Evolutionary conservation across 2,888 invertebrate genomes (phyloP).

Genomic region (Phorcus lineatus): DNA sequence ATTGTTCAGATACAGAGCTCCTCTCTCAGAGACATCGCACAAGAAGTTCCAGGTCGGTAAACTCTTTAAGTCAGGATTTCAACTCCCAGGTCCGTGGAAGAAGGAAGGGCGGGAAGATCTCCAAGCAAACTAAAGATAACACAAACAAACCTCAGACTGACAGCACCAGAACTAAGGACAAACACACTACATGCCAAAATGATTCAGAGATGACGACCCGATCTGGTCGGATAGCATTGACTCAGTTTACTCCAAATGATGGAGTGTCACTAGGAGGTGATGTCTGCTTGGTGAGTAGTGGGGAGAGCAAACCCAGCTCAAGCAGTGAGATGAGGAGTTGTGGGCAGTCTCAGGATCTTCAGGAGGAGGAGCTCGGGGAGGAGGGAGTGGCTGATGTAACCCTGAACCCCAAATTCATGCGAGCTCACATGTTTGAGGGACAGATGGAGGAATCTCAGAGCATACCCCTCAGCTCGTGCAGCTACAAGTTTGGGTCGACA

Average conservation of each 20-base stretch:
- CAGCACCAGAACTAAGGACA: neutral
- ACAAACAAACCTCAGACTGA: neutral
- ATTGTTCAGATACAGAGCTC: conserved; percentile 36
- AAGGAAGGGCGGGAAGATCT: neutral
- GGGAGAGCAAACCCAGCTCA: neutral
- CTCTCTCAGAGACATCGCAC: neutral
- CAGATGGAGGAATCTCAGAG: conserved; percentile 46
- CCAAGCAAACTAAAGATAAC: neutral
- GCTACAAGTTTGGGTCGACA: conserved; percentile 48
- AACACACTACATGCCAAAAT: neutral
- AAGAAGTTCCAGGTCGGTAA: neutral
- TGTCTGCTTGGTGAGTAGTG: neutral
- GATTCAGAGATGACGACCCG: neutral
- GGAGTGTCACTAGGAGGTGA: neutral
- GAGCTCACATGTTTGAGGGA: conserved; percentile 12
- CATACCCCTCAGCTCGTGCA: conserved; percentile 47
- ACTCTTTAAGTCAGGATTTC: neutral
- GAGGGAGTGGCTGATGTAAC: neutral
- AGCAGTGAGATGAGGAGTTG: neutral
- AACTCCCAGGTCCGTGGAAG: neutral
- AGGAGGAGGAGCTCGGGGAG: neutral
- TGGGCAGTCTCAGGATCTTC: neutral
- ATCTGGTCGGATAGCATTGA: neutral
- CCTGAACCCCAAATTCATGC: neutral
- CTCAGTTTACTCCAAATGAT: neutral